Percentiles rank a stretch among this genome's conserved stretches.
These are phyloP conservation scores for Eclectus roratus DNA, from an alignment of 2,113 vertebrate genomes.

Conservation along the genomic window DNA sequence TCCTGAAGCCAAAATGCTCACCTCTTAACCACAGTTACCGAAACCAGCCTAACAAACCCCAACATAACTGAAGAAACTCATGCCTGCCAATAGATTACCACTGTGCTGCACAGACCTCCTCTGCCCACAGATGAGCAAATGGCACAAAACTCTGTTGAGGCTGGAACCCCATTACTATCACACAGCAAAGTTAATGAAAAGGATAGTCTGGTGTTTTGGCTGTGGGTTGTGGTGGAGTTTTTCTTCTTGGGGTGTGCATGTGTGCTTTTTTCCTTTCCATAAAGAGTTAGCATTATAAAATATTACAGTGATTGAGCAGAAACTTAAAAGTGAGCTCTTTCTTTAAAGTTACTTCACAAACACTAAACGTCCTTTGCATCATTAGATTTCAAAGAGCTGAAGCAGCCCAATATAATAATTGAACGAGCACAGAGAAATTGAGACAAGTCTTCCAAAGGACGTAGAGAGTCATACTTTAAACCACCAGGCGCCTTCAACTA, in stretches of 20 bases:
- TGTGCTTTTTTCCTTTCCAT: neutral
- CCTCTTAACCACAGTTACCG: neutral
- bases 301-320: fast-evolving
- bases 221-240: neutral
- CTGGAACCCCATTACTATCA: neutral
- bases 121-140: neutral
- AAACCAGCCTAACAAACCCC: neutral
- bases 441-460: neutral
- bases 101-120: neutral
- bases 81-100: neutral
- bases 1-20: neutral
- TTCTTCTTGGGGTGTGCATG: neutral
- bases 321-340: neutral
- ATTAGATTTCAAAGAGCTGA: neutral
- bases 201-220: neutral
- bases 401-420: neutral
- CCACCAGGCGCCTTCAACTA: neutral
- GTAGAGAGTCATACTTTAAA: fast-evolving
- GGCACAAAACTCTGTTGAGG: neutral
- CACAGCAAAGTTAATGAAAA: neutral
- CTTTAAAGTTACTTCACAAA: neutral
- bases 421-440: neutral
- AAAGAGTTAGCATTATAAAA: neutral
- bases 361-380: fast-evolving
- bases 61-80: fast-evolving